Conservation (phyloP, 2,797 vertebrate species). For the Poecilia picta region DNA sequence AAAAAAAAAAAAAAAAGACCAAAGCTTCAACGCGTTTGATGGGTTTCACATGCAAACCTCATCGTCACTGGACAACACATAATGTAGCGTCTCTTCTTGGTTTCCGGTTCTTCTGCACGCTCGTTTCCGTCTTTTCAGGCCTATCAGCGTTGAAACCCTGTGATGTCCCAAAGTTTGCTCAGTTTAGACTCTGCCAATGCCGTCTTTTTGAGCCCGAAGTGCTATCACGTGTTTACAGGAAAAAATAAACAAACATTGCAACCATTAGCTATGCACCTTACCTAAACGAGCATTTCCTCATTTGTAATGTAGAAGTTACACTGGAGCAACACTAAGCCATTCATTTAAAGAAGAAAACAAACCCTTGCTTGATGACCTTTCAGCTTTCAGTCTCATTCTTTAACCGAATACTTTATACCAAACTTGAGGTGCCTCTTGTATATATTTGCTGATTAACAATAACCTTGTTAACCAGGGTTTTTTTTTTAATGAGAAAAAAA, state of each 20-base stretch:
- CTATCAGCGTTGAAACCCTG: slow-evolving; percentile 28
- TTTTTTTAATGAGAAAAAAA: slow-evolving; percentile 38
- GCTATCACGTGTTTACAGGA: slow-evolving; percentile 75
- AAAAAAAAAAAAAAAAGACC: slow-evolving; percentile 68
- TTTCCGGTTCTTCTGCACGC: slow-evolving; percentile 15
- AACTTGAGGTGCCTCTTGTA: slow-evolving; percentile 86
- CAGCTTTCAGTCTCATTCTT: slow-evolving; percentile 46
- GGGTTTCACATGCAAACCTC: slow-evolving; percentile 77
- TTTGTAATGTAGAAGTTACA: slow-evolving; percentile 54
- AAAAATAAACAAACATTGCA: slow-evolving; percentile 54
- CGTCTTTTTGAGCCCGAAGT: slow-evolving; percentile 65
- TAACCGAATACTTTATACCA: slow-evolving; percentile 80
- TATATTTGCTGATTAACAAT: slow-evolving; percentile 69
- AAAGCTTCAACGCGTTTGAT: slow-evolving; percentile 79
- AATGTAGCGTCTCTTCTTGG: slow-evolving; percentile 57
- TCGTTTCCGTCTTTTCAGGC: slow-evolving; percentile 16
- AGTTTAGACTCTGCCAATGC: slow-evolving; percentile 51
- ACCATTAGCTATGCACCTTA: slow-evolving; percentile 84
- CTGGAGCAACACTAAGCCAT: slow-evolving; percentile 55
- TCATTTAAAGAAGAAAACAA: slow-evolving; percentile 28
- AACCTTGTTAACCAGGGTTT: slow-evolving; percentile 80
- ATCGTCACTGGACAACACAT: slow-evolving; percentile 71
- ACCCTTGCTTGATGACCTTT: slow-evolving; percentile 46
- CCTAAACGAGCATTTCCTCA: slow-evolving; percentile 64
- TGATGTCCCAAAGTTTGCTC: slow-evolving; percentile 49